A percentile compares a stretch with the other conserved stretches of the same genome.
phyloP scores from a whole-genome alignment of 2,888 invertebrate species.

The Halocaridina rubra region DNA sequence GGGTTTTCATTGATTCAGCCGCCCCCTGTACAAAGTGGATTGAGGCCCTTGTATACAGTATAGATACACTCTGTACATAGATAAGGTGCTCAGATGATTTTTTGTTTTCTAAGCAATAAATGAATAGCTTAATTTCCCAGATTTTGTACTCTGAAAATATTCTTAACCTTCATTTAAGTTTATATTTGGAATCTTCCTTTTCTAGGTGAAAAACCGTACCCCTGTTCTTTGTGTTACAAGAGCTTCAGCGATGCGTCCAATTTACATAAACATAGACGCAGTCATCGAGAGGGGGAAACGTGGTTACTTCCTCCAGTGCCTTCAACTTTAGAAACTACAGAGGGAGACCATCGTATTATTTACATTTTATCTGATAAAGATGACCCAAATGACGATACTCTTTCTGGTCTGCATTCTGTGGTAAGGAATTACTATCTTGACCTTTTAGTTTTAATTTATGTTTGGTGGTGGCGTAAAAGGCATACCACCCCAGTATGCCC shows the following conservation, averaged over 20 bases:
- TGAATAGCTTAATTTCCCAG: too few relatives aligned
- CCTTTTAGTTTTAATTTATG: neutral
- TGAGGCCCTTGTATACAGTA: too few relatives aligned
- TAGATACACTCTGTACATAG: too few relatives aligned
- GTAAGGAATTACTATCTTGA: neutral
- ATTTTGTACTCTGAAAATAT: too few relatives aligned
- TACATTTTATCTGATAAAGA: conserved; percentile 56
- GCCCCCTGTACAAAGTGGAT: too few relatives aligned
- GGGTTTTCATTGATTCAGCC: too few relatives aligned
- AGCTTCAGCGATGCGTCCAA: conserved; percentile 83
- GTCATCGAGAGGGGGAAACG: conserved; percentile 33
- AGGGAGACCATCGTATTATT: conserved; percentile 42
- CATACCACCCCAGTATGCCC: too few relatives aligned
- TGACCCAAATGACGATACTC: conserved; percentile 30
- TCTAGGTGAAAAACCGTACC: conserved; percentile 72
- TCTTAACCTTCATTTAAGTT: too few relatives aligned
- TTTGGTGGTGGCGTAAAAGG: neutral
- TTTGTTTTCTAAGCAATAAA: too few relatives aligned
- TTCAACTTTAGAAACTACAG: conserved; percentile 3
- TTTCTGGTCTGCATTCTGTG: conserved; percentile 43
- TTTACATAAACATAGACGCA: conserved; percentile 74
- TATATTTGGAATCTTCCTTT: too few relatives aligned
- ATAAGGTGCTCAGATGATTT: too few relatives aligned
- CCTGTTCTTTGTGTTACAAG: conserved; percentile 78
- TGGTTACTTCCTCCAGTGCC: conserved; percentile 23